Base-by-base conservation (phyloP, 2,888 invertebrate genomes). In the Eilema caniola region DNA sequence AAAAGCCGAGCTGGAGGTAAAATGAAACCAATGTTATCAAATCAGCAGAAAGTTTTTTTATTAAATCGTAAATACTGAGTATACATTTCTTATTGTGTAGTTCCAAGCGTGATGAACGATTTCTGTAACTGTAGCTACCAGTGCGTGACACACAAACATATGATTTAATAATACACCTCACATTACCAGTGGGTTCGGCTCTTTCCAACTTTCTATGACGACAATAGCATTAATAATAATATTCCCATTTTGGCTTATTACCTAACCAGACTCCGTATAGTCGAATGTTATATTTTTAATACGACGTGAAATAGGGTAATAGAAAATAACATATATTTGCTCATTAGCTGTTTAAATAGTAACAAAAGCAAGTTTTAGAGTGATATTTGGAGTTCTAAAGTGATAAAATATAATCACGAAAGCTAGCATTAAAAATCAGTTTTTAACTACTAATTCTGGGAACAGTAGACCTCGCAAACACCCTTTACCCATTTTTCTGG, bases 91-190 rank as follows among this genome's bases (percentile, higher is more conserved):
- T 76, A 78, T 85, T 81, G 76, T 75, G 72, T 66, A 74, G 79
- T 77, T 81, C 77, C 78, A 83, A 79, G 83, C 80, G 78, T 85
- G 81, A 82, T 84, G 83, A 88, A 87, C 82, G 81, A 81, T 82
- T 80, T 78, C 76, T 75, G 76, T 84, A 83, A 83, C 81, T 79
- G 72, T 73, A 71, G 71, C 66, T 67, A 73, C 25, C 75, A 72
- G 84, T 86, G 85, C 86, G 89, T 89, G 89, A 80, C 85, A 82
- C 78, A 81, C 79, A 80, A 84, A 85, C 87, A 85, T 87, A 84
- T 85, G 83, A 83, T 85, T 86, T 86, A 87, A 86, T 87, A 86
- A 84, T 85, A 85, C 75, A 80, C 72, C 74, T 71, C 79, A 80
- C 79, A 82, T 82, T 79, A 83, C 53, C 78, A 81, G 72, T 78